Evolutionary conservation across 2,797 vertebrate species (phyloP).

Genomic region (Crocidura indochinensis): DNA sequence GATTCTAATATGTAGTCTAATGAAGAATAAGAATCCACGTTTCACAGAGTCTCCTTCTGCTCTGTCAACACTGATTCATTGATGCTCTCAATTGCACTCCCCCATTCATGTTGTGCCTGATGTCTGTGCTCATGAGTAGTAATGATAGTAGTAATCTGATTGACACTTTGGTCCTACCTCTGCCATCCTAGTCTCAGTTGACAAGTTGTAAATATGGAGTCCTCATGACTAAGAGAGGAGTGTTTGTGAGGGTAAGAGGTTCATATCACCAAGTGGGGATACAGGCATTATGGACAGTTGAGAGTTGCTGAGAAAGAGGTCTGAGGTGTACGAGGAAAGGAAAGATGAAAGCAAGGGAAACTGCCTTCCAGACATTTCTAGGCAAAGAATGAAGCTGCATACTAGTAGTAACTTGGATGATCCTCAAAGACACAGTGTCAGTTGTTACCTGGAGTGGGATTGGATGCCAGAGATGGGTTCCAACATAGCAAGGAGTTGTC

Average conservation of each 20-base stretch:
- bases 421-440: background rate
- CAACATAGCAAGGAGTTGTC: background rate
- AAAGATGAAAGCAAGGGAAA: background rate
- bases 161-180: background rate
- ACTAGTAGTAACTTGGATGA: background rate
- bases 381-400: conserved; percentile 2
- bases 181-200: background rate
- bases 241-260: background rate
- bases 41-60: background rate
- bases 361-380: conserved; percentile 4
- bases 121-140: background rate
- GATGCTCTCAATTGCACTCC: background rate
- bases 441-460: background rate
- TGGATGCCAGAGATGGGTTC: background rate
- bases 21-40: background rate
- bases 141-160: background rate
- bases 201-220: background rate
- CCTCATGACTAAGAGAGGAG: background rate
- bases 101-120: background rate
- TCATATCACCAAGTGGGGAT: background rate
- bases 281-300: background rate
- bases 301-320: background rate
- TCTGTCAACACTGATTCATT: background rate
- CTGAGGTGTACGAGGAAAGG: background rate
- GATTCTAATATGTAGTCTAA: background rate